Conservation (phyloP, 2,888 invertebrate genomes). For the Cryptosula pallasiana region DNA sequence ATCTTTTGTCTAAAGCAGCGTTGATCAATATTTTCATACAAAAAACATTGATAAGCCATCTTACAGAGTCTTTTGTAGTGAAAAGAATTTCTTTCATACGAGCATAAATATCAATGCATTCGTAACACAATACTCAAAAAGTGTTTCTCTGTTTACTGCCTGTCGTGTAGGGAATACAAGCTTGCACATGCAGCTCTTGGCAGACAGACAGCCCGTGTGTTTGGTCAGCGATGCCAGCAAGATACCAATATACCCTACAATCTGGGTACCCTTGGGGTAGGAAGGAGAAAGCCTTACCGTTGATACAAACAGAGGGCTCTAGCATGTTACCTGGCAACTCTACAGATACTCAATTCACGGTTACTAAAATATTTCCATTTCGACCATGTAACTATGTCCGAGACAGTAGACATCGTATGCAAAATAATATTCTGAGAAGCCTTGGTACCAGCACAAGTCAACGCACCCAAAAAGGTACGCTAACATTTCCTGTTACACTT, state of each 20-base stretch:
- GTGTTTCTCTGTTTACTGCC: not conserved
- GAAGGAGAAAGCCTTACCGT: not conserved
- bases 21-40: not conserved
- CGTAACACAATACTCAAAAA: not conserved
- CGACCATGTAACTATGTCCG: constrained; percentile 13
- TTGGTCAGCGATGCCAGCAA: not conserved
- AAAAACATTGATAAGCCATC: not conserved
- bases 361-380: not conserved
- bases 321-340: not conserved
- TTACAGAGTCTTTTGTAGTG: not conserved
- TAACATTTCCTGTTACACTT: no score
- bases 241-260: not conserved
- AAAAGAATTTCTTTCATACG: no score
- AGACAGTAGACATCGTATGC: constrained; percentile 11
- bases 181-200: not conserved
- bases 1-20: not conserved
- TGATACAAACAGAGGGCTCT: not conserved
- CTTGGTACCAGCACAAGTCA: not conserved
- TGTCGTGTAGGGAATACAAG: not conserved
- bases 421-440: not conserved
- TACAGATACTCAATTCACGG: not conserved
- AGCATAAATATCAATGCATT: no score
- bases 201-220: not conserved
- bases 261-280: not conserved
- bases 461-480: no score